A percentile compares a stretch with the other conserved stretches of the same genome.
phyloP scores from a whole-genome alignment of 2,888 invertebrate species.

The Drosophila falleni region DNA sequence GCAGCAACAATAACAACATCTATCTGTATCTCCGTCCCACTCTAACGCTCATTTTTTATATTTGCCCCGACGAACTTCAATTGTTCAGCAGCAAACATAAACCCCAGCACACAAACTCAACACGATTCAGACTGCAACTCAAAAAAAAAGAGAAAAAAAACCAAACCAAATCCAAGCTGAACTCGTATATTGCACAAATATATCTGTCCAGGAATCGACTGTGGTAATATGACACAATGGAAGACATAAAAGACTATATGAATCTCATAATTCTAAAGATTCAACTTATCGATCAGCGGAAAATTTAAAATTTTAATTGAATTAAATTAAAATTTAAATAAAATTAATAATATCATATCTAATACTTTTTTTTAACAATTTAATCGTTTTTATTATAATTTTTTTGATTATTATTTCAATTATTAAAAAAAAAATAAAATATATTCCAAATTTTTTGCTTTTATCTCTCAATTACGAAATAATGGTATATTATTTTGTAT shows the following conservation, averaged over 20 bases:
- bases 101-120: constrained; percentile 27
- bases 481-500: too few relatives aligned
- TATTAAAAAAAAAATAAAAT: too few relatives aligned
- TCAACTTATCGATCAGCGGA: too few relatives aligned
- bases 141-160: constrained; percentile 13
- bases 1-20: constrained; percentile 48
- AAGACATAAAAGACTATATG: not conserved
- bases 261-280: not conserved
- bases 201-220: constrained; percentile 55
- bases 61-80: constrained; percentile 74
- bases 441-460: too few relatives aligned
- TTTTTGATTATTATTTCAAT: too few relatives aligned
- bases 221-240: constrained; percentile 52
- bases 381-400: too few relatives aligned
- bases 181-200: constrained; percentile 60
- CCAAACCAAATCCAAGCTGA: constrained; percentile 4
- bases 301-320: too few relatives aligned
- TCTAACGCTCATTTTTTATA: constrained; percentile 70
- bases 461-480: too few relatives aligned
- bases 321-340: too few relatives aligned
- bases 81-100: constrained; percentile 73
- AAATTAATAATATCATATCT: too few relatives aligned
- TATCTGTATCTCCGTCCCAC: constrained; percentile 7
- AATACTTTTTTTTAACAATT: too few relatives aligned
- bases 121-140: constrained; percentile 31